Conservation (phyloP, 2,113 vertebrate species). For the Pan paniscus region DNA sequence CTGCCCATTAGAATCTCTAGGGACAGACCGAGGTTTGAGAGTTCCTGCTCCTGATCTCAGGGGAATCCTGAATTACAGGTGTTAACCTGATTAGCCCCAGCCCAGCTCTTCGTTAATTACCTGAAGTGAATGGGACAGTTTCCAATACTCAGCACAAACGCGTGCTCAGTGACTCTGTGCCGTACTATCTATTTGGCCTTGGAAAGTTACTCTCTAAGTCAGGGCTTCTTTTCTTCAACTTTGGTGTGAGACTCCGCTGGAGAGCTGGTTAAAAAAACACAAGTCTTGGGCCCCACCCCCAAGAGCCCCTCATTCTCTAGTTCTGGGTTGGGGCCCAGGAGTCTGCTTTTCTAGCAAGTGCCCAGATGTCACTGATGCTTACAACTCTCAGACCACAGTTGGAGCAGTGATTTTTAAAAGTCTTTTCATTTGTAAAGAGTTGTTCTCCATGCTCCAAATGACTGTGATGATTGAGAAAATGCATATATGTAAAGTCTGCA, state of each 20-base stretch:
- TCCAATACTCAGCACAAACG: constrained; percentile 58
- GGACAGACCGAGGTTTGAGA: neutral
- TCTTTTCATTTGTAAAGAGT: neutral
- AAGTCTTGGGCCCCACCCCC: fast-evolving
- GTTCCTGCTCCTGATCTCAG: neutral
- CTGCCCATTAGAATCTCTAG: neutral
- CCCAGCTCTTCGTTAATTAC: constrained; percentile 44
- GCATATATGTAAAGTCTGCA: neutral
- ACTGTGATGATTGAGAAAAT: neutral
- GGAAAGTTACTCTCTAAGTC: neutral
- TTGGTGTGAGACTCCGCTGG: neutral
- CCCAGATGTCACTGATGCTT: neutral
- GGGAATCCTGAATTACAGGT: neutral
- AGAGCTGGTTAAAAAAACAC: neutral
- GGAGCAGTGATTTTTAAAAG: neutral
- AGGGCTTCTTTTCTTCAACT: neutral
- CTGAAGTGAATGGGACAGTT: constrained; percentile 33
- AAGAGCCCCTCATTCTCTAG: neutral
- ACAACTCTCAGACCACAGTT: fast-evolving
- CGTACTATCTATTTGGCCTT: neutral
- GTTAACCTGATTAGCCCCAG: constrained; percentile 47
- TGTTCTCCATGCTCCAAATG: neutral
- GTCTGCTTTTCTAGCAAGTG: neutral
- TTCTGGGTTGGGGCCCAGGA: too few species aligned
- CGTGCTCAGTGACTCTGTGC: neutral